A percentile compares a stretch with the other conserved stretches of the same genome.
phyloP scores from a whole-genome alignment of 2,113 vertebrate genomes.

The Campylomormyrus numenius region DNA sequence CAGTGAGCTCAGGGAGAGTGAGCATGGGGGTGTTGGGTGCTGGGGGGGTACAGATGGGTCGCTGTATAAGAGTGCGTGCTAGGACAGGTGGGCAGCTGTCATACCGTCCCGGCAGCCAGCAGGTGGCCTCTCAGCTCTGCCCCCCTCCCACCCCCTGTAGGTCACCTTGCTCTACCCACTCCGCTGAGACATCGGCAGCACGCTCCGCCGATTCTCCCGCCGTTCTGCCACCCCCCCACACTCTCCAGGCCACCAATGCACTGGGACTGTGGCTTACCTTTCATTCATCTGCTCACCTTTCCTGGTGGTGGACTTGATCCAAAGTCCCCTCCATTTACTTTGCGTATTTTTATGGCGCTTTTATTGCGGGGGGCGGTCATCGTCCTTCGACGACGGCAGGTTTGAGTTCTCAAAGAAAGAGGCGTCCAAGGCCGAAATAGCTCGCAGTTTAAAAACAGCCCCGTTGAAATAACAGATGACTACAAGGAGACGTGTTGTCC shows the following conservation, averaged over 20 bases:
- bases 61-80: slow-evolving; percentile 55
- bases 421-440: background rate
- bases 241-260: background rate
- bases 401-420: background rate
- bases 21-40: slow-evolving; percentile 35
- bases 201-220: background rate
- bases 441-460: background rate
- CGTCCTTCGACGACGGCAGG: background rate
- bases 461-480: background rate
- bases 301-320: background rate
- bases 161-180: slow-evolving; percentile 59
- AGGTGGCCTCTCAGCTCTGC: slow-evolving; percentile 55
- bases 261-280: background rate
- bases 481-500: background rate
- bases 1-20: slow-evolving; percentile 50
- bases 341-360: background rate
- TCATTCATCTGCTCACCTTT: background rate
- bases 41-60: slow-evolving; percentile 35
- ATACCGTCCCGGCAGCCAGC: slow-evolving; percentile 55
- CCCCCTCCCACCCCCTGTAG: slow-evolving; percentile 29
- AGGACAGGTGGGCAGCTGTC: slow-evolving; percentile 70
- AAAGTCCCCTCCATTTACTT: background rate
- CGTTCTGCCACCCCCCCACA: background rate
- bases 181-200: slow-evolving; percentile 24
- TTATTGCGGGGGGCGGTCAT: background rate